Conservation (phyloP, 2,797 vertebrate genomes). For the Graptemys geographica region DNA sequence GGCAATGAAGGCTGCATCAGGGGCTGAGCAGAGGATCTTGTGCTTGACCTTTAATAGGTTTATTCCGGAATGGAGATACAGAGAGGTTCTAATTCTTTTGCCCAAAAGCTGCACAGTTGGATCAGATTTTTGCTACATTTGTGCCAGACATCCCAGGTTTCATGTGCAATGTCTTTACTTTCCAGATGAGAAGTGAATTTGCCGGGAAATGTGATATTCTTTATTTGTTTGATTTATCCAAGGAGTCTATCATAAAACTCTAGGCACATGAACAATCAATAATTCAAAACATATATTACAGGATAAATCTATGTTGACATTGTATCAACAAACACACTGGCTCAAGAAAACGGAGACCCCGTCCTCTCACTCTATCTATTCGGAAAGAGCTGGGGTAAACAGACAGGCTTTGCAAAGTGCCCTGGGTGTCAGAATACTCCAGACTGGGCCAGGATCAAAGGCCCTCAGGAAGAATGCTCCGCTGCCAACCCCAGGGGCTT, state of each 20-base stretch:
- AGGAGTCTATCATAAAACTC: neutral
- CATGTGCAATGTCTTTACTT: fast-evolving
- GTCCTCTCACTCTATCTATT: neutral
- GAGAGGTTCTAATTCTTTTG: neutral
- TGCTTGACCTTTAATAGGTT: neutral
- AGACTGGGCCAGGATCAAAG: neutral
- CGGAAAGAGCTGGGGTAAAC: neutral
- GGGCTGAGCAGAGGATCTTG: neutral
- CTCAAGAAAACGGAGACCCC: neutral
- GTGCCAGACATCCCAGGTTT: neutral
- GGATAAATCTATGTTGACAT: neutral
- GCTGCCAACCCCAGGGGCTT: neutral
- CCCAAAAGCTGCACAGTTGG: neutral
- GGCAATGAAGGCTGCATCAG: neutral
- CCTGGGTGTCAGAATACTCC: neutral
- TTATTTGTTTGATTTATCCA: neutral
- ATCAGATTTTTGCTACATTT: neutral
- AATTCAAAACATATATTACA: neutral
- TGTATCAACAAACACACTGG: neutral
- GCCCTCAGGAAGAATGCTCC: neutral
- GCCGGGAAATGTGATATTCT: neutral
- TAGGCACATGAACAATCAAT: neutral
- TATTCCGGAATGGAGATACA: neutral
- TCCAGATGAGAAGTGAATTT: neutral
- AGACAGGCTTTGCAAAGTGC: neutral